phyloP scores from a whole-genome alignment of 2,888 invertebrate genomes.

The Rutpela maculata region DNA sequence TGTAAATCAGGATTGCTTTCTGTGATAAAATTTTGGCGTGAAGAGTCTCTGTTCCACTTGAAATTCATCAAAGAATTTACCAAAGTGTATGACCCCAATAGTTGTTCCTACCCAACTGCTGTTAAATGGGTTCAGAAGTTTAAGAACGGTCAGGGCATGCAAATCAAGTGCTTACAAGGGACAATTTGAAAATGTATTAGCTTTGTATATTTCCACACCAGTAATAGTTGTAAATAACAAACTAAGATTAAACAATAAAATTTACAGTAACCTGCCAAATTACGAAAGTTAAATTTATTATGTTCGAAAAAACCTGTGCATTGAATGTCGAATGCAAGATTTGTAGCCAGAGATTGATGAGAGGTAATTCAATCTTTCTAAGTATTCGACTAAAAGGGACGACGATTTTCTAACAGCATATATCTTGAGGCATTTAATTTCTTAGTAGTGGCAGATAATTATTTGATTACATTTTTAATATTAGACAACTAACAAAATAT shows the following conservation, averaged over 20 bases:
- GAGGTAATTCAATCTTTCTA: no score
- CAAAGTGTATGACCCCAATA: constrained; percentile 29
- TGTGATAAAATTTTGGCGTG: constrained; percentile 1
- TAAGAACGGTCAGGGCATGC: constrained; percentile 20
- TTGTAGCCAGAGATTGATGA: no score
- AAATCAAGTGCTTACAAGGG: constrained; percentile 20
- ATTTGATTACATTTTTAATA: no score
- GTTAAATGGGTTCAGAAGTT: constrained; percentile 27
- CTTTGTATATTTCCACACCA: neutral
- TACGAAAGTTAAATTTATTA: no score
- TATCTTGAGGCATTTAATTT: no score
- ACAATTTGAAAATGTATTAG: constrained; percentile 9
- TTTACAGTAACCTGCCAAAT: neutral
- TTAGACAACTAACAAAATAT: no score
- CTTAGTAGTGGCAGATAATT: no score
- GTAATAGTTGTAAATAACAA: neutral
- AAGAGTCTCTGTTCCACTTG: constrained; percentile 5
- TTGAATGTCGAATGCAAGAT: no score
- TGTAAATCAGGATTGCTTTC: neutral
- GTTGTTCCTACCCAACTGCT: constrained; percentile 8
- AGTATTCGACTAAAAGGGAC: no score
- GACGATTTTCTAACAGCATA: no score
- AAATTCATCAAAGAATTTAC: constrained; percentile 12
- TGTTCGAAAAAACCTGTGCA: no score
- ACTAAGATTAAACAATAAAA: neutral